Evolutionary conservation across 2,113 vertebrate species (phyloP).

Genomic region (Rhinogobius similis): DNA sequence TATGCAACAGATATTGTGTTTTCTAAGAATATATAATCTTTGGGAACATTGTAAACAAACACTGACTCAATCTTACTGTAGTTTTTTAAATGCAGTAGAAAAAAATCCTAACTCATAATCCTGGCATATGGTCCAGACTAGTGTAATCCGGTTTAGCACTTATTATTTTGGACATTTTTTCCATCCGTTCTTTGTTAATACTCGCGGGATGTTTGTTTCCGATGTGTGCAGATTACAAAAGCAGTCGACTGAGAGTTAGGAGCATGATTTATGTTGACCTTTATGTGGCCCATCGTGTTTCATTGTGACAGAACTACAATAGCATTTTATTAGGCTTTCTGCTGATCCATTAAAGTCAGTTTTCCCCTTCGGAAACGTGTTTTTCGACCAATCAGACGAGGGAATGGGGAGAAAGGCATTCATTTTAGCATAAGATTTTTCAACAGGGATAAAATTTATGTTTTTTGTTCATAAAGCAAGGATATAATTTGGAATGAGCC

Average conservation of each 20-base stretch:
- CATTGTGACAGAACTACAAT: conserved; percentile 49
- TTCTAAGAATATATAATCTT: no score
- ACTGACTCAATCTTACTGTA: no score
- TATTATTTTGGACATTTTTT: background rate
- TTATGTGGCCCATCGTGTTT: conserved; percentile 57
- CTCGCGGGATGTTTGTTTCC: conserved; percentile 41
- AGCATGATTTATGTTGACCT: conserved; percentile 73
- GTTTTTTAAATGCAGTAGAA: no score
- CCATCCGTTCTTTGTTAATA: background rate
- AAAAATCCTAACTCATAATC: no score
- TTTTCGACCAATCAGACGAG: conserved; percentile 43
- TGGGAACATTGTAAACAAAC: no score
- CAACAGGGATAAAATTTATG: conserved; percentile 1
- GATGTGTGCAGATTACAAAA: conserved; percentile 33
- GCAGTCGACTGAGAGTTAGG: conserved; percentile 10
- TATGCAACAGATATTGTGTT: no score
- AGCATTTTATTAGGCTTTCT: conserved; percentile 66
- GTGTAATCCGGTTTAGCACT: background rate
- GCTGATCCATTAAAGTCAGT: conserved; percentile 63
- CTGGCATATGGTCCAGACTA: background rate
- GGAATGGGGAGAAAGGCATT: background rate
- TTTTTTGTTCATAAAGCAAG: no score
- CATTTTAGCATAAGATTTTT: conserved; percentile 45
- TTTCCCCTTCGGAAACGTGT: conserved; percentile 51
- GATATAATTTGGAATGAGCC: no score